Evolutionary conservation across 2,113 vertebrate species (phyloP).

Genomic region (Embiotoca jacksoni): DNA sequence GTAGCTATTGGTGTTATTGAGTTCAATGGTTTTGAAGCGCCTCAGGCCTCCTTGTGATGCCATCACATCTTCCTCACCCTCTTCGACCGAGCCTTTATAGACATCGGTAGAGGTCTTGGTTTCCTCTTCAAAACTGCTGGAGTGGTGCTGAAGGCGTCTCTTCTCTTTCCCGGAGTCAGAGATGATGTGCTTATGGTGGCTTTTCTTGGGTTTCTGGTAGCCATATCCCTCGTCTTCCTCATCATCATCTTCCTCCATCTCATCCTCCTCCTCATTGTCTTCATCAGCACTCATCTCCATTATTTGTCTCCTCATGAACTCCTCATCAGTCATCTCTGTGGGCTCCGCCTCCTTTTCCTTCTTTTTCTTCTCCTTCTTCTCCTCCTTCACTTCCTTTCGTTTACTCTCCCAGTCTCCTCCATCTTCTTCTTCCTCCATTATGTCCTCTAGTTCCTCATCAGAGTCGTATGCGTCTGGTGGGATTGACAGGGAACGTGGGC

Average conservation of each 20-base stretch:
- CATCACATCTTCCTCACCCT: slow-evolving; percentile 86
- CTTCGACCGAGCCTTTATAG: slow-evolving; percentile 83
- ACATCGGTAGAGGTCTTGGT: slow-evolving; percentile 86
- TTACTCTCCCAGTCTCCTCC: slow-evolving; percentile 89
- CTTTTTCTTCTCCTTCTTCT: slow-evolving; percentile 90
- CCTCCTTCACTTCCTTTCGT: slow-evolving; percentile 86
- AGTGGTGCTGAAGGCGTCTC: slow-evolving; percentile 88
- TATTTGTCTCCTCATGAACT: slow-evolving; percentile 97
- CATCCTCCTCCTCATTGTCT: slow-evolving; percentile 84
- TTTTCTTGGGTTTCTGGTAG: slow-evolving; percentile 85
- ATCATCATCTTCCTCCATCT: slow-evolving; percentile 88
- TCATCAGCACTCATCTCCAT: slow-evolving; percentile 99
- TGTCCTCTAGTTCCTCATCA: slow-evolving; percentile 94
- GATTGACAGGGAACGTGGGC: slow-evolving; percentile 94
- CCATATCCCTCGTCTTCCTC: slow-evolving; percentile 90
- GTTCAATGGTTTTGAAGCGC: slow-evolving; percentile 97
- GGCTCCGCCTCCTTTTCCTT: slow-evolving; percentile 76
- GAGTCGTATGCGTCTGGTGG: slow-evolving; percentile 95
- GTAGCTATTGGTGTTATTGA: slow-evolving; percentile 94
- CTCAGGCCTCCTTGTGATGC: slow-evolving; percentile 92
- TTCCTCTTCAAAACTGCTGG: slow-evolving; percentile 90
- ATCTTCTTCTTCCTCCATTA: slow-evolving; percentile 93
- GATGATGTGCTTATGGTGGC: slow-evolving; percentile 85
- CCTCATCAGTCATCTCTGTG: slow-evolving; percentile 90
- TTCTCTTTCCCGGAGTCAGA: slow-evolving; percentile 91